Percentiles rank a stretch among this genome's conserved stretches.
These are phyloP conservation scores for silkworm (Bombyx mori) DNA, from an alignment of 1,140 invertebrate species.

Conservation along the genomic window DNA sequence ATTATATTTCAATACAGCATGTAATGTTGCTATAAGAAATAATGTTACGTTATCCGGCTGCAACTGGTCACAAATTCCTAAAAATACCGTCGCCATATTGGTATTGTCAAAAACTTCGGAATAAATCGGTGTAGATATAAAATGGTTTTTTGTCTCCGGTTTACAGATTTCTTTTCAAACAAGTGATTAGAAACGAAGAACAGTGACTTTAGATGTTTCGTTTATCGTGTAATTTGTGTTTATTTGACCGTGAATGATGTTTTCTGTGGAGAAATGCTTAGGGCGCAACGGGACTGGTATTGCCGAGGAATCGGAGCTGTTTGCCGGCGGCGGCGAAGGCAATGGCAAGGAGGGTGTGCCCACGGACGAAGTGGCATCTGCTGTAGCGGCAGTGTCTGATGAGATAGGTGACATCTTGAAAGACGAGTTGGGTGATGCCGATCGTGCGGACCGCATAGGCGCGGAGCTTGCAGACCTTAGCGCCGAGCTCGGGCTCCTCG, in stretches of 20 bases:
- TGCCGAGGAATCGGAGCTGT: slow-evolving; percentile 28
- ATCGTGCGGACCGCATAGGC: slow-evolving; percentile 51
- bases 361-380: slow-evolving; percentile 52
- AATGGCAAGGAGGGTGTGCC: slow-evolving; percentile 36
- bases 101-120: slow-evolving; percentile 66
- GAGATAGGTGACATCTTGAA: slow-evolving; percentile 62
- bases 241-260: slow-evolving; percentile 60
- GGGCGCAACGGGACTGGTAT: slow-evolving; percentile 38
- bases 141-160: slow-evolving; percentile 54
- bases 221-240: slow-evolving; percentile 42
- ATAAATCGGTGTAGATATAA: slow-evolving; percentile 54
- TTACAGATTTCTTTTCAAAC: slow-evolving; percentile 35
- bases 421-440: slow-evolving; percentile 54
- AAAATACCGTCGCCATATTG: slow-evolving; percentile 69
- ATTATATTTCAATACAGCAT: too few relatives aligned
- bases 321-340: slow-evolving; percentile 34
- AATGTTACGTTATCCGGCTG: slow-evolving; percentile 34
- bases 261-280: slow-evolving; percentile 58
- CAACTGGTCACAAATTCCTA: slow-evolving; percentile 62
- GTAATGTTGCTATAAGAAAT: slow-evolving; percentile 27
- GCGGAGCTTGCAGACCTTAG: slow-evolving; percentile 54
- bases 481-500: slow-evolving; percentile 50
- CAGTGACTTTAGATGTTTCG: slow-evolving; percentile 64
- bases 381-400: slow-evolving; percentile 55
- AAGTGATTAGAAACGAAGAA: slow-evolving; percentile 41